A percentile compares a stretch with the other conserved stretches of the same genome.
Conservation (phyloP, 2,797 vertebrate genomes). For the Florisuga fusca region DNA sequence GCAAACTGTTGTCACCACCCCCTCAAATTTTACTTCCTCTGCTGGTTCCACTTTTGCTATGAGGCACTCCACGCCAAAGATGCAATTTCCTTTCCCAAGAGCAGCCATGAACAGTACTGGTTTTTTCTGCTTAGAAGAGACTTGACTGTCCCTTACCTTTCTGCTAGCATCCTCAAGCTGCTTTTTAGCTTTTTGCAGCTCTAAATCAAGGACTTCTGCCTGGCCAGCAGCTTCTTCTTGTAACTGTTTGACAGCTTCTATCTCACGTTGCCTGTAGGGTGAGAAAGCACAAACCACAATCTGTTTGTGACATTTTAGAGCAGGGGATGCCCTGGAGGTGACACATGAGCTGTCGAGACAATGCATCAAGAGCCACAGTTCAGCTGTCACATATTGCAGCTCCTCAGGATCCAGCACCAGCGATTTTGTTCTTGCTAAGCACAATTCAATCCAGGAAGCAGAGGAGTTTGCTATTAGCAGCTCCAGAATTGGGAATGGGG, state of each 20-base stretch:
- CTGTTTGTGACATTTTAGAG: conserved; percentile 16
- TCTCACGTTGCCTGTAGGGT: conserved; percentile 81
- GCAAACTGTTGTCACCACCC: conserved; percentile 71
- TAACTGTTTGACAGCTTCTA: conserved; percentile 83
- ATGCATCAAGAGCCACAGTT: fast-evolving
- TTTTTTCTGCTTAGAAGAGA: neutral
- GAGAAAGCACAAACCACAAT: conserved; percentile 64
- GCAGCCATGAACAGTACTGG: fast-evolving
- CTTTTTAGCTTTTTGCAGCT: conserved; percentile 27
- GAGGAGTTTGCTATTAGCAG: neutral
- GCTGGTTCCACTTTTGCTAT: conserved; percentile 52
- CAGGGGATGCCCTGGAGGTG: neutral
- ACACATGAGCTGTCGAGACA: neutral
- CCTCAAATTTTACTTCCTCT: conserved; percentile 75
- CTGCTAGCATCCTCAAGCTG: neutral
- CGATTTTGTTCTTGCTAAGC: neutral
- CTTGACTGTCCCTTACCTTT: conserved; percentile 33
- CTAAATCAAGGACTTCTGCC: conserved; percentile 54
- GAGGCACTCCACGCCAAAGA: neutral
- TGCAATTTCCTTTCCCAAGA: neutral
- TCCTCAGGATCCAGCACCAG: neutral
- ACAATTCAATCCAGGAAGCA: neutral
- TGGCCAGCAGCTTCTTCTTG: conserved; percentile 81
- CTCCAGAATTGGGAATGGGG: neutral
- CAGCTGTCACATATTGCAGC: neutral